These are phyloP conservation scores for Chaetodon trifascialis DNA, from an alignment of 2,113 vertebrate genomes.

Conservation along the genomic window DNA sequence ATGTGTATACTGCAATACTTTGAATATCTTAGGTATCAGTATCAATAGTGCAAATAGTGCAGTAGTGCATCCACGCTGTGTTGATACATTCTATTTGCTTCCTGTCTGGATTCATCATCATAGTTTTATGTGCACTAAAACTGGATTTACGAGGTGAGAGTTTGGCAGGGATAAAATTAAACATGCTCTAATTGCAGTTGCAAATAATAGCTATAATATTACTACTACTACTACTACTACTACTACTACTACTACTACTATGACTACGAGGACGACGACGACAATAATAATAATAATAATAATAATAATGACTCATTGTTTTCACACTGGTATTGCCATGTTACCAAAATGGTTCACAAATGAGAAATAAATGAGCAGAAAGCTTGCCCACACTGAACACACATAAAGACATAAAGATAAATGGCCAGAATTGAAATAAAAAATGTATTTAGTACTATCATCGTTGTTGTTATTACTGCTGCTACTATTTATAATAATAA, in stretches of 20 bases:
- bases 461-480: not conserved
- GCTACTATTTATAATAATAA: not conserved
- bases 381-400: not conserved
- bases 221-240: too few relatives aligned
- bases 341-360: not conserved
- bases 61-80: not conserved
- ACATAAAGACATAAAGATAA: not conserved
- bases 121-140: not conserved
- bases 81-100: not conserved
- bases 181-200: not conserved
- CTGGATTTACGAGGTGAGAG: not conserved
- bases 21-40: not conserved
- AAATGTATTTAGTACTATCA: not conserved
- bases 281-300: not conserved
- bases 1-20: too few relatives aligned
- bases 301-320: not conserved
- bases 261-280: too few relatives aligned
- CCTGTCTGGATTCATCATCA: too few relatives aligned
- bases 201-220: too few relatives aligned
- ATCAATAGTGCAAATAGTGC: not conserved
- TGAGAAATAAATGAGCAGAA: not conserved
- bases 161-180: not conserved
- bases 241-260: not conserved
- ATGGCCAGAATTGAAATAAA: not conserved
- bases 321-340: not conserved